Evolutionary conservation across 2,797 vertebrate genomes (phyloP).

Genomic region (Urophycis tenuis): DNA sequence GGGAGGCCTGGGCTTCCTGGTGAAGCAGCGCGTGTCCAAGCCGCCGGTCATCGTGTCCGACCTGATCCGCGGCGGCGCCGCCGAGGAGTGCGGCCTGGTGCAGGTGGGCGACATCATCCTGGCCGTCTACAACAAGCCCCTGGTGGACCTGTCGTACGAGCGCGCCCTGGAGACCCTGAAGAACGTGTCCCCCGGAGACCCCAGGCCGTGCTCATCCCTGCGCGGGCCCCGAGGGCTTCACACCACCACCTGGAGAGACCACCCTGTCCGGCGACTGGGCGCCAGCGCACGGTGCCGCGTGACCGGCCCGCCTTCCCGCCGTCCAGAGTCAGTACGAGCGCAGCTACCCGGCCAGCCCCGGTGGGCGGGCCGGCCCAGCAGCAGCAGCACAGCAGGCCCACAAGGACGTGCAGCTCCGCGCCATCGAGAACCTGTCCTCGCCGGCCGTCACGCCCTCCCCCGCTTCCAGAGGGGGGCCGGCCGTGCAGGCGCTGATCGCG

Average conservation of each 20-base stretch:
- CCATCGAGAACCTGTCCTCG: conserved; percentile 71
- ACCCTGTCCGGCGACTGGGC: conserved; percentile 87
- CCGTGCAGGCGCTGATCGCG: conserved; percentile 41
- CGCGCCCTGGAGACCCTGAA: conserved; percentile 86
- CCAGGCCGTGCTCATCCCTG: conserved; percentile 88
- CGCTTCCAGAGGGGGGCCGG: conserved; percentile 60
- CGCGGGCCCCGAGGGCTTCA: conserved; percentile 94
- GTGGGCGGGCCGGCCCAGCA: conserved; percentile 31
- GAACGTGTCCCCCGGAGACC: conserved; percentile 84
- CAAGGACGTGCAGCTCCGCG: conserved; percentile 74
- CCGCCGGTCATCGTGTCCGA: conserved; percentile 93
- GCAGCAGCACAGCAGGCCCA: conserved; percentile 39
- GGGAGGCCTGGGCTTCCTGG: conserved; percentile 91
- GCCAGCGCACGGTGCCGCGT: conserved; percentile 86
- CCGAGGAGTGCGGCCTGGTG: conserved; percentile 93
- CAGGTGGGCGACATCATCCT: conserved; percentile 95
- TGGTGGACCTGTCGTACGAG: conserved; percentile 92
- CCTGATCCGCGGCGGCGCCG: conserved; percentile 89
- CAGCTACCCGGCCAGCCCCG: conserved; percentile 57
- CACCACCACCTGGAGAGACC: conserved; percentile 96
- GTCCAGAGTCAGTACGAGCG: conserved; percentile 72
- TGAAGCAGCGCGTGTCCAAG: conserved; percentile 91
- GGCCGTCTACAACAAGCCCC: conserved; percentile 89
- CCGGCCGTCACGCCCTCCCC: conserved; percentile 55
- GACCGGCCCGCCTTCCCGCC: conserved; percentile 75